phyloP scores from a whole-genome alignment of 2,113 vertebrate species.

The Andinoacara biseriatus region DNA sequence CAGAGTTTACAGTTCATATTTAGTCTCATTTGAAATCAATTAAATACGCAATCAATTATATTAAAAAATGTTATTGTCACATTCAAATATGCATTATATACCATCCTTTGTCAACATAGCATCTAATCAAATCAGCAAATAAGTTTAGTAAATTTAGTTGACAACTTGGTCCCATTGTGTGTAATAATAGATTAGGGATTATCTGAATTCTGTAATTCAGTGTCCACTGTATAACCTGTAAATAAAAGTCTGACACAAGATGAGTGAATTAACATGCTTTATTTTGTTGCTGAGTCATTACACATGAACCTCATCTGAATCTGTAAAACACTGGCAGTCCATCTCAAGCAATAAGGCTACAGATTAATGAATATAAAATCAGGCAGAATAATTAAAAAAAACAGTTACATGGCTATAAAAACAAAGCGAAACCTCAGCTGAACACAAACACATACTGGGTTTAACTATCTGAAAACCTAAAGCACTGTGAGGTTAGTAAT shows the following conservation, averaged over 20 bases:
- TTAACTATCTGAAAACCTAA: background rate
- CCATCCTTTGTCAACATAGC: background rate
- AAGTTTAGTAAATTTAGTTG: background rate
- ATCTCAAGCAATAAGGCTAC: conserved; percentile 58
- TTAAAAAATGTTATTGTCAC: background rate
- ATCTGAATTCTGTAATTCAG: background rate
- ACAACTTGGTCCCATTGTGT: accelerated
- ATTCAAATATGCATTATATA: background rate
- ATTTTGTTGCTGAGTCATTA: conserved; percentile 69
- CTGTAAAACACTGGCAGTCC: conserved; percentile 55
- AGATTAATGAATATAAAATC: conserved; percentile 17
- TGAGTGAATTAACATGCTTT: conserved; percentile 77
- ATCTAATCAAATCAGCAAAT: background rate
- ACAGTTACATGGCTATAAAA: conserved; percentile 23
- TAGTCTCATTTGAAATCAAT: background rate
- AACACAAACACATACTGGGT: conserved; percentile 7
- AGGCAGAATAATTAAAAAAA: conserved; percentile 8
- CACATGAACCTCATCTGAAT: conserved; percentile 47
- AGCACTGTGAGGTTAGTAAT: background rate
- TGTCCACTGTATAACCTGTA: conserved; percentile 15
- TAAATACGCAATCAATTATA: background rate
- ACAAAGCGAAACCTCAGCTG: background rate
- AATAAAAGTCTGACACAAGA: conserved; percentile 38
- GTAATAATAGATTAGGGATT: background rate
- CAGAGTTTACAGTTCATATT: background rate